A percentile compares a stretch with the other conserved stretches of the same genome.
Evolutionary conservation across 2,888 invertebrate genomes (phyloP).

Genomic region (Lymantria dispar): DNA sequence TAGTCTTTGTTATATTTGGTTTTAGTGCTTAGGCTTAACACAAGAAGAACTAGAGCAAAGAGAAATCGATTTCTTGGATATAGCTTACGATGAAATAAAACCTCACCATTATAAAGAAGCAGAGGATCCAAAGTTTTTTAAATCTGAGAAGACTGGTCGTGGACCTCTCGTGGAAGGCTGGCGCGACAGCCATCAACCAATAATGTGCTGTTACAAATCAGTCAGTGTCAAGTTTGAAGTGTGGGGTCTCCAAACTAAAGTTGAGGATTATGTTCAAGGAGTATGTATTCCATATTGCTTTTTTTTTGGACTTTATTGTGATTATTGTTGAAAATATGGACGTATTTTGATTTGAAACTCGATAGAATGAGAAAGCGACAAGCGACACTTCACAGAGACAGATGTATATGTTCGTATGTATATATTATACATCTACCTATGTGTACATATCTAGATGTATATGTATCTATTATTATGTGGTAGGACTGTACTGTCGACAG

Average conservation of each 20-base stretch:
- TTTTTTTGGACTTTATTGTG: not conserved
- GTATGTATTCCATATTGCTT: constrained; percentile 64
- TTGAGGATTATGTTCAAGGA: constrained; percentile 93
- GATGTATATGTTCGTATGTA: too few relatives aligned
- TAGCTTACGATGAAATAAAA: constrained; percentile 93
- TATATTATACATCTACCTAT: too few relatives aligned
- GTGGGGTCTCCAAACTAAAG: constrained; percentile 94
- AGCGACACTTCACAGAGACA: too few relatives aligned
- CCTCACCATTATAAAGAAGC: constrained; percentile 94
- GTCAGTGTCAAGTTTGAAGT: constrained; percentile 94
- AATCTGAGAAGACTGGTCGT: constrained; percentile 90
- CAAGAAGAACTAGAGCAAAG: constrained; percentile 88
- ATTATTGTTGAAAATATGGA: not conserved
- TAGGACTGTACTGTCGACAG: too few relatives aligned
- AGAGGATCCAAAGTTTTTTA: constrained; percentile 93
- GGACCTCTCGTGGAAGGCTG: constrained; percentile 94
- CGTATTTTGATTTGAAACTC: too few relatives aligned
- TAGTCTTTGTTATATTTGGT: constrained; percentile 22
- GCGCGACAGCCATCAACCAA: constrained; percentile 87
- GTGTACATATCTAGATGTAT: too few relatives aligned
- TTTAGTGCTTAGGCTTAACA: constrained; percentile 88
- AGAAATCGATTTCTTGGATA: constrained; percentile 91
- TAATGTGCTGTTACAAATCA: constrained; percentile 97
- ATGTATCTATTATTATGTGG: too few relatives aligned
- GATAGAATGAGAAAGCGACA: too few relatives aligned